Evolutionary conservation across 2,888 invertebrate genomes (phyloP).

Genomic region (Pemphredon lugubris): DNA sequence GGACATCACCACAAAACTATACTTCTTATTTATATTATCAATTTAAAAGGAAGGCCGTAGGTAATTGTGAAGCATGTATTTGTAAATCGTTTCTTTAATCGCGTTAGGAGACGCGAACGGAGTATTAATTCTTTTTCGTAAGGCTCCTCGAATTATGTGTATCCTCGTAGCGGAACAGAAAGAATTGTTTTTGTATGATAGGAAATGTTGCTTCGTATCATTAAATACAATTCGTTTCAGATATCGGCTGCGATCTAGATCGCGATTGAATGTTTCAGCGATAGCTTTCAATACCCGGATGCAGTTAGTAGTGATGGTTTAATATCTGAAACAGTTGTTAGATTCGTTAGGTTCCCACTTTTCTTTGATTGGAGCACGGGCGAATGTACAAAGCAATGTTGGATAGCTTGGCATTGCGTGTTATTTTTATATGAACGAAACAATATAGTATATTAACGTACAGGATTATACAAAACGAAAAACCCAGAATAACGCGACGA

Average conservation of each 20-base stretch:
- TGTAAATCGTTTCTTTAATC: constrained; percentile 20
- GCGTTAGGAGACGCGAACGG: constrained; percentile 8
- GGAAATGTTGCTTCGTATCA: too few species aligned
- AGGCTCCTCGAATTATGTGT: too few species aligned
- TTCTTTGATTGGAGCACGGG: constrained; percentile 80
- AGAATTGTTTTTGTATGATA: neutral
- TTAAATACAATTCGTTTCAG: neutral
- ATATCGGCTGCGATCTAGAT: constrained; percentile 3
- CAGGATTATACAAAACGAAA: constrained; percentile 34
- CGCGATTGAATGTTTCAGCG: constrained; percentile 48
- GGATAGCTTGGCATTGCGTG: constrained; percentile 79
- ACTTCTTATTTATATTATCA: constrained; percentile 36
- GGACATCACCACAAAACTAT: constrained; percentile 6
- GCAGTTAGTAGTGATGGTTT: constrained; percentile 55
- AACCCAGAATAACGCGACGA: constrained; percentile 49
- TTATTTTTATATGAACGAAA: constrained; percentile 79
- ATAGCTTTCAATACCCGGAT: constrained; percentile 37
- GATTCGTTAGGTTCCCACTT: constrained; percentile 53
- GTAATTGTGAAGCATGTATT: constrained; percentile 21
- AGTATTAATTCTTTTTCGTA: constrained; percentile 42
- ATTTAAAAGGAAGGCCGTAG: constrained; percentile 2
- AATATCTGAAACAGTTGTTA: constrained; percentile 56
- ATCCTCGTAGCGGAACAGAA: constrained; percentile 8
- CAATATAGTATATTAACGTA: constrained; percentile 60
- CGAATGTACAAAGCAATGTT: constrained; percentile 81